These are phyloP conservation scores for Melanotaenia boesemani DNA, from an alignment of 2,797 vertebrate genomes.

Conservation along the genomic window DNA sequence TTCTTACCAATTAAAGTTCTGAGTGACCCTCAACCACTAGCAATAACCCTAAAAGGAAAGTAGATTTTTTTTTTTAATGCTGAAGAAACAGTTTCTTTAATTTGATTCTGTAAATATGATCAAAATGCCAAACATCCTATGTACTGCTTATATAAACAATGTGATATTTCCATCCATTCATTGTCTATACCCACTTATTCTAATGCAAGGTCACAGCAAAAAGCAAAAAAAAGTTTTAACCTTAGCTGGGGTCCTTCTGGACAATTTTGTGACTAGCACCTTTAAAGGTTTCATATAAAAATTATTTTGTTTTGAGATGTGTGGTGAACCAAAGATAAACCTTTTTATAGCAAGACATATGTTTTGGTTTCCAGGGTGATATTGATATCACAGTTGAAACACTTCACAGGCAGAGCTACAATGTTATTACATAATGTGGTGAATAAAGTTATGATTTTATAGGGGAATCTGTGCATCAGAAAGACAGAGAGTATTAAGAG, in stretches of 20 bases:
- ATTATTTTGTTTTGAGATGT: no score
- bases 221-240: no score
- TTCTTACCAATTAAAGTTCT: not conserved
- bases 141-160: not conserved
- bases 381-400: not conserved
- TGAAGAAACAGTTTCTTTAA: not conserved
- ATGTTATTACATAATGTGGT: not conserved
- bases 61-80: not conserved
- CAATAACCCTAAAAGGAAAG: not conserved
- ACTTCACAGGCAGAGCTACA: not conserved
- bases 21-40: not conserved
- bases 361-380: not conserved
- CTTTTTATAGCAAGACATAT: not conserved
- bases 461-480: not conserved
- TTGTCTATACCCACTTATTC: no score
- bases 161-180: no score
- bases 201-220: no score
- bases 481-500: not conserved
- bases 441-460: not conserved
- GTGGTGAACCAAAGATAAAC: not conserved
- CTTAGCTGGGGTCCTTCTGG: no score
- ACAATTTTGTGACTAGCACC: no score
- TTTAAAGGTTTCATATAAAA: no score
- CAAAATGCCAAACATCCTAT: not conserved
- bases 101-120: not conserved